Evolutionary conservation across 2,113 vertebrate genomes (phyloP), one percentile per base, ranked within the genome.

Genomic region (Melierax canorus): DNA sequence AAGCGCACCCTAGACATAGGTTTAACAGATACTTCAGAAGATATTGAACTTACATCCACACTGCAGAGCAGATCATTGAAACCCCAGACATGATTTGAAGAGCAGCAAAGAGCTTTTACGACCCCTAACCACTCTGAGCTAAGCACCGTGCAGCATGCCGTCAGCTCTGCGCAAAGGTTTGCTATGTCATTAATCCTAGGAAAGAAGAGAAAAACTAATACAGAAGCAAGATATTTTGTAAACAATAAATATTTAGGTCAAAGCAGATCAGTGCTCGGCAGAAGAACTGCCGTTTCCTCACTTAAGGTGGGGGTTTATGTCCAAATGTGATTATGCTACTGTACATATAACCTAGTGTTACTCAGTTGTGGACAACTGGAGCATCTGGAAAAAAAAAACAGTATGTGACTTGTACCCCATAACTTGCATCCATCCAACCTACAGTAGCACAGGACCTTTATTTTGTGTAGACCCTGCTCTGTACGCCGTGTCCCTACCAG

Each of bases 61-160:
- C 97, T 98, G 97, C 98, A 98, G 82, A 98, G 98, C 9, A 98
- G 97, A 67, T 98, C 97, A 38, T 94, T 98, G 94, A 98, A 98
- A 15, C 98, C 98, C 98, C 98, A 98, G 74, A 98, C 97, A 1
- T 97, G 98, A 80, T 98, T 98, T 29, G 98, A 98, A 36, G 98
- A 98, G 80, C 98, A 98, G 72, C 98, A 98, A 15, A 98, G 98
- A 60, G 98, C 98, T 91, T 97, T 98, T 17, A 98, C 45, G 1
- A 98, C 97, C 10, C 98, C 98, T 83, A 98, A 55, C 97, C 98
- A 98, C 58, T 98, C 98, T 0, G 98, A 97, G 92, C 98, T 98
- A 4, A 98, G 98, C 39, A 97, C 78, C 1, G 98, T 96, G 89
- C 98, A 98, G 96, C 98, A 98, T 2, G 96, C 98, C 0, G 98